Conservation (phyloP, 2,888 invertebrate genomes). For the Trilocha varians region DNA sequence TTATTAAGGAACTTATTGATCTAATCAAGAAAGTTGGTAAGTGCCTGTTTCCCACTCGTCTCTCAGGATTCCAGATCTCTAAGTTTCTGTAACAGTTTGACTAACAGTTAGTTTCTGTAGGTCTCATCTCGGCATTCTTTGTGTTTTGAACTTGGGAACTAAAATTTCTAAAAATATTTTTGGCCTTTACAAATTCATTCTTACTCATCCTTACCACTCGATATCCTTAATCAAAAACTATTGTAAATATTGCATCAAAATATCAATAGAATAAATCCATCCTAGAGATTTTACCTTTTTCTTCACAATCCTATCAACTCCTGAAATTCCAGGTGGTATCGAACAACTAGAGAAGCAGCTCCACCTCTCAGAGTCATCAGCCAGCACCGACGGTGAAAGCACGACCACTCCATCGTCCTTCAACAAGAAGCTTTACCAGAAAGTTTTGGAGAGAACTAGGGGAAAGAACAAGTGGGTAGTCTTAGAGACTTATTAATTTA, state of each 20-base stretch:
- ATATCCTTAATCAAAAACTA: too few species aligned
- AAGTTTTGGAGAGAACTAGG: conserved; percentile 75
- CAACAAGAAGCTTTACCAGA: conserved; percentile 83
- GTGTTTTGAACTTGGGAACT: too few species aligned
- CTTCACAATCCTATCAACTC: too few species aligned
- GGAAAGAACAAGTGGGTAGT: conserved; percentile 45
- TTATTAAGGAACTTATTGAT: conserved; percentile 87
- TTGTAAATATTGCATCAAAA: too few species aligned
- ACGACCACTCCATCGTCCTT: conserved; percentile 76
- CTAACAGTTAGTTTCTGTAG: too few species aligned
- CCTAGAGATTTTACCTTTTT: background rate
- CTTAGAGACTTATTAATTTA: conserved; percentile 14
- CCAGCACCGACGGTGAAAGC: conserved; percentile 47
- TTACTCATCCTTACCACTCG: background rate
- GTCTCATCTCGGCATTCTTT: too few species aligned
- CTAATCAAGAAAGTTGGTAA: conserved; percentile 88
- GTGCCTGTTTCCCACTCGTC: conserved; percentile 15
- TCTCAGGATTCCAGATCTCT: too few species aligned
- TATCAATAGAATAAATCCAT: too few species aligned
- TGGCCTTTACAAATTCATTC: background rate
- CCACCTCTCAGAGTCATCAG: conserved; percentile 48
- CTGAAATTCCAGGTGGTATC: conserved; percentile 81
- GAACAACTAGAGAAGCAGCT: conserved; percentile 89
- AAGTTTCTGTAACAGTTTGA: too few species aligned
- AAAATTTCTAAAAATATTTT: too few species aligned